These are phyloP conservation scores for Melanotaenia nigrans DNA, from an alignment of 2,797 vertebrate genomes.

Conservation along the genomic window DNA sequence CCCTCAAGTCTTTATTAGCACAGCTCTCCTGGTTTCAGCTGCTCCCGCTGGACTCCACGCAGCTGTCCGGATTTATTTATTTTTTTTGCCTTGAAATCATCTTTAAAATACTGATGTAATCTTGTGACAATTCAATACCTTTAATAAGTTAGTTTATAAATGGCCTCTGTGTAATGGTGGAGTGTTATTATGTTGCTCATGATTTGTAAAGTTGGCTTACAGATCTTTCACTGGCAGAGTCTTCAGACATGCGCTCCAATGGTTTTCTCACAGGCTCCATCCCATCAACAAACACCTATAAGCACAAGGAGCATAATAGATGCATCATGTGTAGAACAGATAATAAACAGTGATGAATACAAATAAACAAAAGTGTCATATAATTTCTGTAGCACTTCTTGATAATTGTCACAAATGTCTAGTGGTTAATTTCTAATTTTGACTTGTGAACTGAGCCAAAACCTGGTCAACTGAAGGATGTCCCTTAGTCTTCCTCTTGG, in stretches of 20 bases:
- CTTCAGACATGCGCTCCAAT: constrained; percentile 90
- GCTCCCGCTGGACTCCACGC: neutral
- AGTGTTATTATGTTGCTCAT: neutral
- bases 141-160: neutral
- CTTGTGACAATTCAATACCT: neutral
- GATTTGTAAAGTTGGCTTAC: constrained; percentile 48
- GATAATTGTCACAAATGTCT: neutral
- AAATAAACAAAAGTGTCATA: neutral
- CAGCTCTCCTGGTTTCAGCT: neutral
- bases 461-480: constrained; percentile 96
- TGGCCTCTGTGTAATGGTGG: neutral
- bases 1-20: neutral
- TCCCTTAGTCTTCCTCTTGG: constrained; percentile 92
- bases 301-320: constrained; percentile 19
- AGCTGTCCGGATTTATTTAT: neutral
- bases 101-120: neutral
- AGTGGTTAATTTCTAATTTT: neutral
- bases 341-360: neutral
- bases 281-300: constrained; percentile 92
- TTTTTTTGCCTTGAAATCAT: neutral
- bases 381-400: neutral
- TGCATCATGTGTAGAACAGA: neutral
- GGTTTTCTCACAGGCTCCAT: constrained; percentile 87
- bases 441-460: neutral
- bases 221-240: constrained; percentile 78